Base-by-base conservation (phyloP, 2,113 vertebrate species). In the Phylloscopus trochilus region DNA sequence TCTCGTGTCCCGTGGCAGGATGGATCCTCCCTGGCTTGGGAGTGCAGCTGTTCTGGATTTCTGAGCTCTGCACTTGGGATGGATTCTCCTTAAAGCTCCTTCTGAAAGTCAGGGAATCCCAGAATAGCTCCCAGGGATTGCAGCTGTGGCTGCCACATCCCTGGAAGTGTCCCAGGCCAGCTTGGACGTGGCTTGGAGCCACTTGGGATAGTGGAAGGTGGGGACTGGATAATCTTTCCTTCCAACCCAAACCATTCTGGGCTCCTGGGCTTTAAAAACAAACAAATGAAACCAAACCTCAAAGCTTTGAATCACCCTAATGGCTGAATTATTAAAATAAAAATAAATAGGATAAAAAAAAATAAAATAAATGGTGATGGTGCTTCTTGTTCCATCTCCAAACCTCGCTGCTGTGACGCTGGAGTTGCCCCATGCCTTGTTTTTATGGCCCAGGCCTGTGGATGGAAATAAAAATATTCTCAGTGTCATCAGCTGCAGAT, bases 1-100 rank as follows among this genome's bases (percentile, higher is more conserved):
- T 6, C 55, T 4, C 2, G 0, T 10, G 15, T 9, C 4, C 47
- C 0, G 2, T 5, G 13, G 2, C 46, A 37, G 80, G 43, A 10
- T 14, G 78, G 35, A 13, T 7, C 31, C 16, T 27, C 49, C 2
- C 28, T 60, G 37, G 15, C 14, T 74, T 28, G 1, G 26, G 13
- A 74, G 6, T 9, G 73, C 12, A 73, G 81, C 18, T 81, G 0
- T 7, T 44, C 2, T 3, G 21, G 52, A 28, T 67, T 93, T 92
- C 28, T 49, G 22, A 64, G 55, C 31, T 1, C 26, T 53, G 7
- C 28, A 2, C n/a, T 55, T 83, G 15, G 20, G 4, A 1, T 3
- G 28, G 69, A 17, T 22, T 44, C 18, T 18, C 31, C 33, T 14
- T 53, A 4, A 11, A 51, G 27, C 10, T 66, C 58, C 52, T 83